A percentile compares a stretch with the other conserved stretches of the same genome.
Conservation (phyloP, 2,113 vertebrate genomes). For the Gallinago jamesoni region DNA sequence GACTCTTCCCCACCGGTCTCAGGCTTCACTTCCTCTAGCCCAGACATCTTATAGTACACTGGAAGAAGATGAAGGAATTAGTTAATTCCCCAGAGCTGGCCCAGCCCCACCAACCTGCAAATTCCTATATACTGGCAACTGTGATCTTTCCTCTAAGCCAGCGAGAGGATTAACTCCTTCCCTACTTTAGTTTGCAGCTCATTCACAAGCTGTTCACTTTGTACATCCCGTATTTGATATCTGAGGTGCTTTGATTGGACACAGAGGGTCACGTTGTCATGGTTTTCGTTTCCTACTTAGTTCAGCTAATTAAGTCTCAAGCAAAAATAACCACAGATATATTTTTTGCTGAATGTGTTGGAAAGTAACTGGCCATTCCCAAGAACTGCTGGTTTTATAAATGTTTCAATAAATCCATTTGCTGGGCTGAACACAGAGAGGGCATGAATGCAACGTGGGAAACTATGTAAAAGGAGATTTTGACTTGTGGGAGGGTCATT, state of each 20-base stretch:
- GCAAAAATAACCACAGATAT: not conserved
- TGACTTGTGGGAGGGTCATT: not conserved
- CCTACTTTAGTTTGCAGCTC: constrained; percentile 36
- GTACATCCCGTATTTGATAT: not conserved
- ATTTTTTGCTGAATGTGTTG: not conserved
- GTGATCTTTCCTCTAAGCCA: constrained; percentile 65
- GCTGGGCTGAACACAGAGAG: not conserved
- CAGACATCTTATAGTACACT: constrained; percentile 61
- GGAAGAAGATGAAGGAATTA: constrained; percentile 68
- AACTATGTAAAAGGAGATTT: not conserved
- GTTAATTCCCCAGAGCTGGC: constrained; percentile 65
- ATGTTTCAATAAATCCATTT: not conserved
- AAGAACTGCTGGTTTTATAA: not conserved
- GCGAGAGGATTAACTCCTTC: constrained; percentile 66
- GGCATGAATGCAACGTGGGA: not conserved
- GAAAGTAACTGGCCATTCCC: not conserved
- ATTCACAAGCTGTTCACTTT: constrained; percentile 59
- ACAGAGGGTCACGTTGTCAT: not conserved
- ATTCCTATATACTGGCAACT: constrained; percentile 65
- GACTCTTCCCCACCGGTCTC: constrained; percentile 24
- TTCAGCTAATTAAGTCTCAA: not conserved
- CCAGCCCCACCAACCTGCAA: constrained; percentile 62
- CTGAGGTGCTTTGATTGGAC: not conserved
- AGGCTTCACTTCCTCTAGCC: constrained; percentile 44
- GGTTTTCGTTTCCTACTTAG: not conserved